phyloP scores from a whole-genome alignment of 2,888 invertebrate genomes.

The Ormyrus labotus region DNA sequence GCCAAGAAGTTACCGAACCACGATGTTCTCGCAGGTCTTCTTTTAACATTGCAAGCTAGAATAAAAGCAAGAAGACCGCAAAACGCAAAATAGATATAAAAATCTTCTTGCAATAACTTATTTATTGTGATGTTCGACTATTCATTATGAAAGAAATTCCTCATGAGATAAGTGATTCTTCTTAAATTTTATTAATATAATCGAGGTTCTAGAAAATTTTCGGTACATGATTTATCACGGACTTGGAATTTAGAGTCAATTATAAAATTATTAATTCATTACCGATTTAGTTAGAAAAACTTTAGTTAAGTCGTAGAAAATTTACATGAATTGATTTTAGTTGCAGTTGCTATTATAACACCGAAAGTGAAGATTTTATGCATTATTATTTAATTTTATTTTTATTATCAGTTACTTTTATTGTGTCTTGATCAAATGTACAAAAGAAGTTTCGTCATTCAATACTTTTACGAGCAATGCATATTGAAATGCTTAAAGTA shows the following conservation, averaged over 20 bases:
- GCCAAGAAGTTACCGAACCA: constrained; percentile 93
- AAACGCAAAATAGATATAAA: constrained; percentile 57
- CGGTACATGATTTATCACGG: too few relatives aligned
- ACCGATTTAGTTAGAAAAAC: neutral
- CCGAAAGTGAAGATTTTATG: constrained; percentile 1
- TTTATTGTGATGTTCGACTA: constrained; percentile 47
- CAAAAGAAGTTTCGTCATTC: constrained; percentile 33
- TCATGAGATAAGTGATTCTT: constrained; percentile 14
- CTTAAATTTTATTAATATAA: constrained; percentile 31
- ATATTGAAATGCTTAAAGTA: constrained; percentile 28
- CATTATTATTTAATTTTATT: constrained; percentile 22
- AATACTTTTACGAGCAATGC: constrained; percentile 16
- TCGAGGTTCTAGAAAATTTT: constrained; percentile 6
- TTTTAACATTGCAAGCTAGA: constrained; percentile 88
- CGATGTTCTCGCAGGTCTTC: constrained; percentile 89
- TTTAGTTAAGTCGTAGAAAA: neutral
- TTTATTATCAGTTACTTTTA: constrained; percentile 15
- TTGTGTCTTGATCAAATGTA: constrained; percentile 36
- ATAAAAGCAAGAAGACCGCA: constrained; percentile 81
- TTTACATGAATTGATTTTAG: neutral
- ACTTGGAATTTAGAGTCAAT: neutral
- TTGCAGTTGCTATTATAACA: neutral
- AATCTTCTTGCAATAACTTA: constrained; percentile 10
- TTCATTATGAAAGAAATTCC: constrained; percentile 15
- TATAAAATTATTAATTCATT: constrained; percentile 22